phyloP scores from a whole-genome alignment of 2,113 vertebrate genomes.

The Paramisgurnus dabryanus region DNA sequence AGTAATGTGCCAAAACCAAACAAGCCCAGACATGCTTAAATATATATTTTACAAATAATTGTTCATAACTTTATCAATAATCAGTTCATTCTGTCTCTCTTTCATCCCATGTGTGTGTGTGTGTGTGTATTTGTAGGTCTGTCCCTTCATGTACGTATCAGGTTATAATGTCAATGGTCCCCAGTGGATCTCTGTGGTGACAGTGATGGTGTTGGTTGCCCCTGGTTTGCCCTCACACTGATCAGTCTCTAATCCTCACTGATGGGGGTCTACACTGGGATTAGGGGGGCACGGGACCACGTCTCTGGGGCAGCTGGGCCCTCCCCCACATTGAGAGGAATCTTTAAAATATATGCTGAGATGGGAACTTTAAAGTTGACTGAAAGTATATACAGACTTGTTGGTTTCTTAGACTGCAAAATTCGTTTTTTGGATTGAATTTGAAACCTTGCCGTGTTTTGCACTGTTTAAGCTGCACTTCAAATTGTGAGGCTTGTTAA shows the following conservation, averaged over 20 bases:
- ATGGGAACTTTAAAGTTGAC: background rate
- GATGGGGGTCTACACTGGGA: conserved; percentile 44
- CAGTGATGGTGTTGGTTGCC: conserved; percentile 29
- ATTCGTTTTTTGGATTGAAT: no score
- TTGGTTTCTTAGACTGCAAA: no score
- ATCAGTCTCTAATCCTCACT: conserved; percentile 51
- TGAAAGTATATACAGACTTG: background rate
- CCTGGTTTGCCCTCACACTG: conserved; percentile 41
- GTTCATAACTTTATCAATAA: background rate
- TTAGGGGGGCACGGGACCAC: conserved; percentile 39
- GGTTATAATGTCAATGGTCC: conserved; percentile 24
- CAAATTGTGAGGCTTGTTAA: no score
- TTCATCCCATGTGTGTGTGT: background rate
- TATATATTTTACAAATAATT: no score
- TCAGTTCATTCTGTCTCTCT: background rate
- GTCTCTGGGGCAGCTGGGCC: conserved; percentile 20
- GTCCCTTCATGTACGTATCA: conserved; percentile 16
- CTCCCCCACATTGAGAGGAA: conserved; percentile 14
- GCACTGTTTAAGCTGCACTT: no score
- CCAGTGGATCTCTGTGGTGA: conserved; percentile 9
- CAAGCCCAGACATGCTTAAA: no score
- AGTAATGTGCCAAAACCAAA: no score
- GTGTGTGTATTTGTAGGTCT: conserved; percentile 27
- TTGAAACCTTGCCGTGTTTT: no score
- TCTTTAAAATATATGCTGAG: conserved; percentile 23